These are phyloP conservation scores for Ptychodera flava DNA, from an alignment of 35 echinoderm and acorn worm genomes.

Conservation along the genomic window DNA sequence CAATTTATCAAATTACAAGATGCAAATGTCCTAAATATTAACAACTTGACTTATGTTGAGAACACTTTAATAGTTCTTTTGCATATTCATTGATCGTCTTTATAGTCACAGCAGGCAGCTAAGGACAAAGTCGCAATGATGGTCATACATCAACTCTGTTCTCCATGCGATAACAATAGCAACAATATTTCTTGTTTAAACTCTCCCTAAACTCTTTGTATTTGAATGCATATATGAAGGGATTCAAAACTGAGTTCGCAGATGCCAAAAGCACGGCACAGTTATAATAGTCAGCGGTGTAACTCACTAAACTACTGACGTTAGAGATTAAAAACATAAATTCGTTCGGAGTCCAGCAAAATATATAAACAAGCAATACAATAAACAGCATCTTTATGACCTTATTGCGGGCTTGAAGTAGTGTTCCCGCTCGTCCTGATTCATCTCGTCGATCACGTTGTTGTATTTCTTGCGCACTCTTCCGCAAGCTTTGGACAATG, in stretches of 20 bases:
- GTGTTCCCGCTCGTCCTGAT: constrained; percentile 29
- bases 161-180: background rate
- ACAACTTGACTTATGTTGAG: no score
- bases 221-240: constrained; percentile 88
- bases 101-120: no score
- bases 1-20: no score
- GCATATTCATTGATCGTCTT: no score
- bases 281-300: constrained; percentile 33
- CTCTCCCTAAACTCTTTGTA: constrained; percentile 87
- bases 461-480: constrained; percentile 8
- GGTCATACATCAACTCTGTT: background rate
- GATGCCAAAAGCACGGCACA: constrained; percentile 76
- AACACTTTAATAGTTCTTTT: no score
- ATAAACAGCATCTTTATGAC: constrained; percentile 76
- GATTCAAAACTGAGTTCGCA: constrained; percentile 81
- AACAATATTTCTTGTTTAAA: constrained; percentile 7
- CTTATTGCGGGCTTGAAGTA: constrained; percentile 57
- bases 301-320: constrained; percentile 19
- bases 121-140: background rate
- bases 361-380: constrained; percentile 66
- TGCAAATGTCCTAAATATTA: no score
- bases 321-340: constrained; percentile 82
- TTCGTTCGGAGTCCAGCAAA: constrained; percentile 85
- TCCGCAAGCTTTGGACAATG: constrained; percentile 64
- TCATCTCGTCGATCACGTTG: background rate